These are phyloP conservation scores for Pitangus sulphuratus DNA, from an alignment of 2,797 vertebrate species.

Conservation along the genomic window DNA sequence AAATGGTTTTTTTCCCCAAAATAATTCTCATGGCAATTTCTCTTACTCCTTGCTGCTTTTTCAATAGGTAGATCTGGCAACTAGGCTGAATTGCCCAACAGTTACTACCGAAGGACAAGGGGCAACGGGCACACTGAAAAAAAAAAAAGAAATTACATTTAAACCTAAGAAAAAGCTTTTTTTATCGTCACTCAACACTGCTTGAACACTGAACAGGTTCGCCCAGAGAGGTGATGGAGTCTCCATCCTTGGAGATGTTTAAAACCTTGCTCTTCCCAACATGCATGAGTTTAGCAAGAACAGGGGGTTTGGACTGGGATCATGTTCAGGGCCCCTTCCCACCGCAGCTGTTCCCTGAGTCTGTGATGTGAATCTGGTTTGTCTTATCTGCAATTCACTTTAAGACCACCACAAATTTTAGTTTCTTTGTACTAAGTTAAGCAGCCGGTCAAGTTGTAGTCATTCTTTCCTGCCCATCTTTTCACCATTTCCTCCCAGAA, in stretches of 20 bases:
- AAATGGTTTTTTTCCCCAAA: not conserved
- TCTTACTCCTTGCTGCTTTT: not conserved
- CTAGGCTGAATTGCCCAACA: not conserved
- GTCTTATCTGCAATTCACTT: not conserved
- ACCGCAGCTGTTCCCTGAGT: not conserved
- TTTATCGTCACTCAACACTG: not conserved
- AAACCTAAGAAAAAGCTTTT: not conserved
- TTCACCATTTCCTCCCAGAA: not conserved
- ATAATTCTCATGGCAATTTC: not conserved
- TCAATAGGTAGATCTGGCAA: not conserved
- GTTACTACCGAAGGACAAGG: not conserved
- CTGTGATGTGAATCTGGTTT: not conserved
- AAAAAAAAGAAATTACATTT: not conserved
- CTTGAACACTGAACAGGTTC: not conserved
- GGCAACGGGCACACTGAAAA: not conserved
- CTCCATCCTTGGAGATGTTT: not conserved
- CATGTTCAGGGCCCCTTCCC: not conserved
- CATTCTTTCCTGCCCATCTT: not conserved
- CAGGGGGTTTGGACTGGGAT: rapidly evolving
- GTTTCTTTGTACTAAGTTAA: not conserved
- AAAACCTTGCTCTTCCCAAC: not conserved
- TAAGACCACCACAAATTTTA: not conserved
- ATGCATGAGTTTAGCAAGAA: not conserved
- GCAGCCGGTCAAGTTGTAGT: not conserved
- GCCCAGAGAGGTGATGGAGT: rapidly evolving